Conservation (phyloP, 2,113 vertebrate species). For the Pelecanus crispus region DNA sequence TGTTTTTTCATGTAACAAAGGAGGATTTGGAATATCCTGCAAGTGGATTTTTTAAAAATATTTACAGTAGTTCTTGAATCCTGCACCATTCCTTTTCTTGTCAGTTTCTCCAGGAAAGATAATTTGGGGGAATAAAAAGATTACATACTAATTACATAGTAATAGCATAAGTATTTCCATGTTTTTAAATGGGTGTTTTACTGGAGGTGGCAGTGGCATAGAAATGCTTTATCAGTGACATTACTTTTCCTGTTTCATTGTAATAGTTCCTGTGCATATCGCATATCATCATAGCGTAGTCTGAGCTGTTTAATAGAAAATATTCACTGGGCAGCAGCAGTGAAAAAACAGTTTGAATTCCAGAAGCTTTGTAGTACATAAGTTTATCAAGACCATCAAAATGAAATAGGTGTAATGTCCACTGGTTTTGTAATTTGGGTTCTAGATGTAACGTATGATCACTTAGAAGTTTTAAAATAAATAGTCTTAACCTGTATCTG, state of each 20-base stretch:
- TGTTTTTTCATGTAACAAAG: background rate
- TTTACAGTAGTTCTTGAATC: background rate
- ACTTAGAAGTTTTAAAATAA: background rate
- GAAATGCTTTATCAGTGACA: background rate
- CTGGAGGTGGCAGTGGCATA: background rate
- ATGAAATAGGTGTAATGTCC: background rate
- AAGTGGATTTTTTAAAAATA: background rate
- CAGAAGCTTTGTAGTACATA: background rate
- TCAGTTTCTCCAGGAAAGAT: background rate
- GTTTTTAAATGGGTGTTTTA: background rate
- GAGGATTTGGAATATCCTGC: background rate
- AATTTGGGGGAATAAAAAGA: background rate
- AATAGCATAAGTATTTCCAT: background rate
- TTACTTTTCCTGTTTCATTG: background rate
- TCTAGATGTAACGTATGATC: background rate
- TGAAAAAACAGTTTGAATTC: background rate
- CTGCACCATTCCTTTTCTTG: background rate
- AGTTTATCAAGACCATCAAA: background rate
- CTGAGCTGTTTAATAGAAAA: background rate
- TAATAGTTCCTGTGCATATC: background rate
- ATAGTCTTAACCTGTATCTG: background rate
- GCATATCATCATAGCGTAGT: too few relatives aligned
- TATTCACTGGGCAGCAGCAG: background rate
- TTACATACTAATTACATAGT: background rate
- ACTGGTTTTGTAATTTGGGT: background rate